These are phyloP conservation scores for Vesta saturnalis DNA, from an alignment of 2,888 invertebrate genomes.

Conservation along the genomic window DNA sequence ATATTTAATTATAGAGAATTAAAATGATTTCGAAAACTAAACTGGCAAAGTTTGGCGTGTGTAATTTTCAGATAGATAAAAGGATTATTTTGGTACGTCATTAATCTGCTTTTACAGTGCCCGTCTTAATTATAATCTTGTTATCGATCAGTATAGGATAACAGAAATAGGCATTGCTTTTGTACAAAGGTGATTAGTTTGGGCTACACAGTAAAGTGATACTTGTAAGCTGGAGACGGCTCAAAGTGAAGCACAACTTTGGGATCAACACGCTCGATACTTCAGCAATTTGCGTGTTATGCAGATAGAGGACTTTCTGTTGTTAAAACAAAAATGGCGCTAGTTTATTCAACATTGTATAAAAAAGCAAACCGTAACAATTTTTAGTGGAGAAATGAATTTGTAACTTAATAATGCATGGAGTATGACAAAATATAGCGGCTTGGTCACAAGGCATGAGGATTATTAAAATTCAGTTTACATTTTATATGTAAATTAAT, in stretches of 20 bases:
- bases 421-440: conserved; percentile 12
- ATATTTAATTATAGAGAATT: conserved; percentile 9
- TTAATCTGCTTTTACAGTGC: conserved; percentile 24
- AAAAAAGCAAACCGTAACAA: neutral
- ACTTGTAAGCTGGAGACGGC: conserved; percentile 36
- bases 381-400: conserved; percentile 1
- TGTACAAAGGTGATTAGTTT: conserved; percentile 39
- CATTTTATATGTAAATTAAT: conserved; percentile 42
- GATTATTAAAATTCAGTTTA: conserved; percentile 34
- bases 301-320: conserved; percentile 14
- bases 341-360: neutral
- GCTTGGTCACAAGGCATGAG: conserved; percentile 17
- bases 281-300: conserved; percentile 27
- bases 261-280: conserved; percentile 31
- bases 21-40: conserved; percentile 2
- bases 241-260: conserved; percentile 38
- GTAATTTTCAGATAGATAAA: conserved; percentile 12
- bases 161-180: conserved; percentile 25
- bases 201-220: conserved; percentile 36
- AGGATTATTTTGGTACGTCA: conserved; percentile 20
- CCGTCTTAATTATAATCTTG: conserved; percentile 33
- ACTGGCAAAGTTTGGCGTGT: neutral
- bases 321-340: neutral
- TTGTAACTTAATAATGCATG: neutral
- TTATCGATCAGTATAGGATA: conserved; percentile 32